Conservation (phyloP, 2,888 invertebrate species). For the Phengaris alcon region DNA sequence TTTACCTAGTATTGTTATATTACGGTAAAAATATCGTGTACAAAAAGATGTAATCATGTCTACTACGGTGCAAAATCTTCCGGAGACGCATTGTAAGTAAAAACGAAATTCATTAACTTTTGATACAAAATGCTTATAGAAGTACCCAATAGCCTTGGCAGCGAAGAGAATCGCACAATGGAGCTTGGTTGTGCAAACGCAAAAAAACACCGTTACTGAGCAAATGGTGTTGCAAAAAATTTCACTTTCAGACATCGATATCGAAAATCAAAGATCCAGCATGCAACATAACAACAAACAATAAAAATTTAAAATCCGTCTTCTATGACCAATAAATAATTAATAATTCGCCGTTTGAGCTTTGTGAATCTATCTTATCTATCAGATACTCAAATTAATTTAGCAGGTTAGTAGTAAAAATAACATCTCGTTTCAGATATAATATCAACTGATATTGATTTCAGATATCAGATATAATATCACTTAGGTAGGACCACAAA, state of each 20-base stretch:
- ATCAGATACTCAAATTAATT: too few species aligned
- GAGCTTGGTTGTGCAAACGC: slow-evolving; percentile 25
- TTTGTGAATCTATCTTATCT: too few species aligned
- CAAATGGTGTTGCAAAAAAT: slow-evolving; percentile 30
- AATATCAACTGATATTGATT: too few species aligned
- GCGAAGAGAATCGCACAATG: slow-evolving; percentile 26
- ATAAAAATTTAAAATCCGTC: neutral
- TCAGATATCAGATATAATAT: too few species aligned
- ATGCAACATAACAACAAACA: neutral
- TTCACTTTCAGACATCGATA: slow-evolving; percentile 24
- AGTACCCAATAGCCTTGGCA: slow-evolving; percentile 23
- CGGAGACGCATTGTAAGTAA: neutral
- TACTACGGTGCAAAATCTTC: neutral
- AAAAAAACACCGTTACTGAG: slow-evolving; percentile 29
- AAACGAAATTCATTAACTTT: slow-evolving; percentile 14
- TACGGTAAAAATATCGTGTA: neutral
- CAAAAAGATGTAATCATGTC: neutral
- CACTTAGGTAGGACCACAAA: too few species aligned
- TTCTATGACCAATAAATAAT: too few species aligned
- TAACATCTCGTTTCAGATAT: too few species aligned
- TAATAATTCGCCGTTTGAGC: too few species aligned
- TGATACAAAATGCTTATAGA: neutral
- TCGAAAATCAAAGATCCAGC: neutral
- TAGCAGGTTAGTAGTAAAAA: too few species aligned
- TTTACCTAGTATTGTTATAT: neutral